Conservation (phyloP, 2,888 invertebrate genomes). For the Tipula confusa region DNA sequence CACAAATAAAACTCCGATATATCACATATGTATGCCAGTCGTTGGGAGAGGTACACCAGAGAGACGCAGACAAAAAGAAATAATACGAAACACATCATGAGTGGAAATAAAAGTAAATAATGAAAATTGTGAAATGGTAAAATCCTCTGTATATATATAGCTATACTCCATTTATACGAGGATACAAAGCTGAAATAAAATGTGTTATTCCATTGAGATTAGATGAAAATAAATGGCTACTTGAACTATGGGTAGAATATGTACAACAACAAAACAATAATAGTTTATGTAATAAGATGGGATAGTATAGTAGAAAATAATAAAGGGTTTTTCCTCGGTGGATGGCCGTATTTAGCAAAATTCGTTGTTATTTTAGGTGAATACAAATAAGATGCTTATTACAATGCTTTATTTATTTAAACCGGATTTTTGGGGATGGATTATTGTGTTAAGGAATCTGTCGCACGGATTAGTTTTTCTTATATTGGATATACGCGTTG, state of each 20-base stretch:
- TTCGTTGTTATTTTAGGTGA: not conserved
- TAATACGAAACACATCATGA: not conserved
- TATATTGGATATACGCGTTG: not conserved
- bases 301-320: not conserved
- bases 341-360: not conserved
- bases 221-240: not conserved
- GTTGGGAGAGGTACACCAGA: not conserved
- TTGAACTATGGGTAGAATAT: too few species aligned
- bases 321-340: conserved; percentile 7
- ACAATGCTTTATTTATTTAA: not conserved
- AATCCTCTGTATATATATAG: too few species aligned
- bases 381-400: not conserved
- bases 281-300: not conserved
- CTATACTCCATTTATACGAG: too few species aligned
- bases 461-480: not conserved
- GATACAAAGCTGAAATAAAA: not conserved
- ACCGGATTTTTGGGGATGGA: not conserved
- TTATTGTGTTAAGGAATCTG: not conserved
- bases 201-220: conserved; percentile 20
- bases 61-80: not conserved
- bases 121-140: not conserved
- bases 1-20: not conserved
- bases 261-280: not conserved
- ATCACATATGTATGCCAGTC: not conserved
- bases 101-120: not conserved